Evolutionary conservation across 2,797 vertebrate species (phyloP).

Genomic region (Mastacembelus armatus): DNA sequence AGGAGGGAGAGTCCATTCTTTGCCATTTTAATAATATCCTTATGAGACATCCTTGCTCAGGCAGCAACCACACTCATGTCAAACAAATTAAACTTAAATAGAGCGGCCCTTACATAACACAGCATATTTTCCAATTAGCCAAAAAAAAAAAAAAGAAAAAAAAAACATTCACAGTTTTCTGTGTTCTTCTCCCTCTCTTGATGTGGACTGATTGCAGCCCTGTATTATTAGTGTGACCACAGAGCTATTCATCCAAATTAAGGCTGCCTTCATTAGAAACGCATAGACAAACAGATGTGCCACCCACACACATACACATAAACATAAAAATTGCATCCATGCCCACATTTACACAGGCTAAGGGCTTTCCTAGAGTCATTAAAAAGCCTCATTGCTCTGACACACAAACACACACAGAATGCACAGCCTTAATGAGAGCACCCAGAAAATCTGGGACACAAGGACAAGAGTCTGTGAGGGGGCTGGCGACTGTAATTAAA

Average conservation of each 20-base stretch:
- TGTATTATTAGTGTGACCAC: slow-evolving; percentile 58
- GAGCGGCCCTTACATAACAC: slow-evolving; percentile 71
- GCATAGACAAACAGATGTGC: slow-evolving; percentile 55
- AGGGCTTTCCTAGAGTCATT: slow-evolving; percentile 53
- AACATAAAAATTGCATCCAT: slow-evolving; percentile 35
- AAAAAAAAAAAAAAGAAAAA: slow-evolving; percentile 19
- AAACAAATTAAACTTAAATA: slow-evolving; percentile 73
- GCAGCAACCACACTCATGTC: slow-evolving; percentile 65
- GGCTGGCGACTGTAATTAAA: slow-evolving; percentile 84
- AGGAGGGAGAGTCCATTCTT: slow-evolving; percentile 4
- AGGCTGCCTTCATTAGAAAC: slow-evolving; percentile 56
- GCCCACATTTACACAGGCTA: slow-evolving; percentile 27
- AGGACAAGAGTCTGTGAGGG: slow-evolving; percentile 78
- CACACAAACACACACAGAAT: slow-evolving; percentile 32
- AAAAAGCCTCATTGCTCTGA: slow-evolving; percentile 28
- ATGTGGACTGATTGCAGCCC: slow-evolving; percentile 61
- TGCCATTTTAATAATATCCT: slow-evolving; percentile 42
- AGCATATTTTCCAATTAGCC: slow-evolving; percentile 76
- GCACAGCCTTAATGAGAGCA: slow-evolving; percentile 77
- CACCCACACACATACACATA: slow-evolving; percentile 5
- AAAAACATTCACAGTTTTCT: slow-evolving; percentile 54
- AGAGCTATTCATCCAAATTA: slow-evolving; percentile 62
- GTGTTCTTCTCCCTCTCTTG: slow-evolving; percentile 39
- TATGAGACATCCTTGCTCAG: slow-evolving; percentile 33
- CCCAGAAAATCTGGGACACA: slow-evolving; percentile 82